Evolutionary conservation across 2,888 invertebrate genomes (phyloP), one percentile per base, ranked within the genome.

Genomic region (Ferdinandea cuprea): DNA sequence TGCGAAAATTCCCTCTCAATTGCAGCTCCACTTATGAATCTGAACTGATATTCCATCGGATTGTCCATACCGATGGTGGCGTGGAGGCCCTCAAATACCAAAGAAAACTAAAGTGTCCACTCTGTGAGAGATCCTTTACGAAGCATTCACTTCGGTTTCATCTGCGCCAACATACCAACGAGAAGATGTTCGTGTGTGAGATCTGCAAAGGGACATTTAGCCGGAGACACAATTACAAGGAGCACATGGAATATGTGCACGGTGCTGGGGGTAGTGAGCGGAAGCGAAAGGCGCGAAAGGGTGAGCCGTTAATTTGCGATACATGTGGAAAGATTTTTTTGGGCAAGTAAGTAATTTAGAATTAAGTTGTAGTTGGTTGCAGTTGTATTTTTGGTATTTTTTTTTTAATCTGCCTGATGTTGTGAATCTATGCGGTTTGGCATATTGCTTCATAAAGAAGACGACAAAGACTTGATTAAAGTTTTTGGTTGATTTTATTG

Each of bases 41-140:
- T 0, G 96, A 96, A 88, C 92, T 94, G 66, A 91, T 95, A 71
- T 96, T 94, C 88, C 96, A 96, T 89, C 93, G 94, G 85, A 93
- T 94, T 0, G 91, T 95, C 0, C 96, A 96, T 87, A 91, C 91
- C 0, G 85, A 87, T 19, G 86, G 85, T 19, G 86, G 85, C 4
- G 28, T 73, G 35, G 58, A 56, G 15, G 69, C 91, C 0, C 88
- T 92, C 0, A 74, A 85, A 19, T 87, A 86, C 25, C 77, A 87
- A 13, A 86, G 88, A 17, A 81, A 88, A 3, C 80, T 90, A 0
- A 94, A 91, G 1, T 96, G 96, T 86, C 94, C 95, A 0, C 87
- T 94, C 25, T 96, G 96, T 87, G 91, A 92, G 0, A 95, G 94
- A 87, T 88, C 89, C 5, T 95, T 94, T 85, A 91, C 92, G 8